These are phyloP conservation scores for Pedionomus torquatus DNA, from an alignment of 2,113 vertebrate species.

Conservation along the genomic window DNA sequence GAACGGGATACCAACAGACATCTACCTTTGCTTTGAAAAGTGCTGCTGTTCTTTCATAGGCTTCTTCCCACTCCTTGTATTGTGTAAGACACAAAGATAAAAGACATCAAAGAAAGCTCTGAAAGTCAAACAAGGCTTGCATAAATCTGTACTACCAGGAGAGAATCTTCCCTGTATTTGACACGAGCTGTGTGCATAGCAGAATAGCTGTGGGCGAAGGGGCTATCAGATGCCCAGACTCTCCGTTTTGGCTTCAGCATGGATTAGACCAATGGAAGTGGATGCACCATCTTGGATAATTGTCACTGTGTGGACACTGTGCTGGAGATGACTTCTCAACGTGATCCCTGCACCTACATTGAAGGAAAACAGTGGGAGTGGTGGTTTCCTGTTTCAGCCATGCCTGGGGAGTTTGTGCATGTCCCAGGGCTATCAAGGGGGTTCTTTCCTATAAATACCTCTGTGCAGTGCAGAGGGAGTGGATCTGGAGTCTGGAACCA, in stretches of 20 bases:
- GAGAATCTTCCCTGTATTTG: neutral
- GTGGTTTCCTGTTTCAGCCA: neutral
- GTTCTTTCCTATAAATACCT: neutral
- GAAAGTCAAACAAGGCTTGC: neutral
- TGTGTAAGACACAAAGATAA: neutral
- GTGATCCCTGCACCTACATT: neutral
- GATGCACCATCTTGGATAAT: neutral
- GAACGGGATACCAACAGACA: neutral
- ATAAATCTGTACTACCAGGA: neutral
- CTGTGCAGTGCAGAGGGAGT: neutral
- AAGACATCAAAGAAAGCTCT: neutral
- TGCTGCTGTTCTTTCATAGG: neutral
- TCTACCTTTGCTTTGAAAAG: neutral
- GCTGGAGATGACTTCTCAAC: neutral
- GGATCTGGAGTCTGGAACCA: neutral
- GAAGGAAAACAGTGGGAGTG: neutral
- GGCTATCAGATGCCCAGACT: neutral
- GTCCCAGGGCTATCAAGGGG: neutral
- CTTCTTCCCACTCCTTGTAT: neutral
- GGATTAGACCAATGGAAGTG: neutral
- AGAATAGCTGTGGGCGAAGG: neutral
- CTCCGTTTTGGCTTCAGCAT: neutral
- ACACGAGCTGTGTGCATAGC: neutral
- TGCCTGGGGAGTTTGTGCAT: accelerated
- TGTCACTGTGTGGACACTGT: neutral